Conservation (phyloP, 2,888 invertebrate genomes). For the Drymonia ruficornis region DNA sequence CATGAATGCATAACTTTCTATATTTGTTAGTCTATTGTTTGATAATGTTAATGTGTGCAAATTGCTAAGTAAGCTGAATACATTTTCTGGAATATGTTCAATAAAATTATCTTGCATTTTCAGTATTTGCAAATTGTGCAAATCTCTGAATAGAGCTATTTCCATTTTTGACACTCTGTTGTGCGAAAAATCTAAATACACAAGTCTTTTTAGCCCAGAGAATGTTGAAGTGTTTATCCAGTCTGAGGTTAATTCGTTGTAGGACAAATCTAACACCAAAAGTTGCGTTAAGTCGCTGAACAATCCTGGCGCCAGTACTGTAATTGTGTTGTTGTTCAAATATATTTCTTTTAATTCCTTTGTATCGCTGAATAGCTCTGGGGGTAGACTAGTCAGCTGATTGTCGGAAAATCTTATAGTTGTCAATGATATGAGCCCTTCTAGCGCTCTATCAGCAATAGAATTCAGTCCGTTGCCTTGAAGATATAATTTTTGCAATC, state of each 20-base stretch:
- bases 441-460: slow-evolving; percentile 91
- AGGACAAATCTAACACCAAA: slow-evolving; percentile 90
- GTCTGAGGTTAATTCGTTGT: slow-evolving; percentile 92
- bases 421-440: slow-evolving; percentile 89
- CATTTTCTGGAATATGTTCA: slow-evolving; percentile 90
- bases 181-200: slow-evolving; percentile 90
- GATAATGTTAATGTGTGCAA: slow-evolving; percentile 92
- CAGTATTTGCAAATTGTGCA: slow-evolving; percentile 91
- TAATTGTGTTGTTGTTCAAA: slow-evolving; percentile 92
- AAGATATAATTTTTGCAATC: slow-evolving; percentile 89
- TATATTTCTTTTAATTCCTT: slow-evolving; percentile 92
- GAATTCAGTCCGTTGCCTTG: slow-evolving; percentile 91
- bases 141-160: slow-evolving; percentile 90
- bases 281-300: slow-evolving; percentile 91
- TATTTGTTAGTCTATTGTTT: slow-evolving; percentile 90
- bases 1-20: slow-evolving; percentile 91
- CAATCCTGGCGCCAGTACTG: slow-evolving; percentile 91
- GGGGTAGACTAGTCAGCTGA: slow-evolving; percentile 91
- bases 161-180: slow-evolving; percentile 91
- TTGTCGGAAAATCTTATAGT: slow-evolving; percentile 92
- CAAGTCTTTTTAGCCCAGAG: slow-evolving; percentile 89
- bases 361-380: slow-evolving; percentile 92
- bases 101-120: slow-evolving; percentile 92
- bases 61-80: slow-evolving; percentile 90
- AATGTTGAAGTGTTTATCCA: slow-evolving; percentile 94